Evolutionary conservation across 2,888 invertebrate species (phyloP).

Genomic region (Pyrrhosoma nymphula): DNA sequence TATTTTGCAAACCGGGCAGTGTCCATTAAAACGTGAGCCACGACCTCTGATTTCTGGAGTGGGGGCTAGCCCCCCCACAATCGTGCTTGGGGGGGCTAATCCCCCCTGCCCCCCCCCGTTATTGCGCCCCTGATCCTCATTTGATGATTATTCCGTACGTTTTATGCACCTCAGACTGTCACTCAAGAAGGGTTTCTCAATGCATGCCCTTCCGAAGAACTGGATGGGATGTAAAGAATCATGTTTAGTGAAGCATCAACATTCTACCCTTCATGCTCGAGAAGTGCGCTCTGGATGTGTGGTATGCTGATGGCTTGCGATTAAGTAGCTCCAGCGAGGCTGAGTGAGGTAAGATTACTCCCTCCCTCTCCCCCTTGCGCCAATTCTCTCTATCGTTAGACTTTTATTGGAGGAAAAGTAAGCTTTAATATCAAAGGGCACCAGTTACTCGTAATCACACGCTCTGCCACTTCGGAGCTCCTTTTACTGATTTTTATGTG

Average conservation of each 20-base stretch:
- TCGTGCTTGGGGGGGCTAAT: too few relatives aligned
- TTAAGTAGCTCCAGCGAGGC: neutral
- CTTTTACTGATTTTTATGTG: constrained; percentile 7
- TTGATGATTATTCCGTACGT: neutral
- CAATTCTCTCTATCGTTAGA: neutral
- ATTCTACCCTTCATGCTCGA: neutral
- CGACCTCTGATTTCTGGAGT: too few relatives aligned
- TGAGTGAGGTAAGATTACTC: too few relatives aligned
- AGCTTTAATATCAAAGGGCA: neutral
- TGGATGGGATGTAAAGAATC: neutral
- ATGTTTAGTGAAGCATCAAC: neutral
- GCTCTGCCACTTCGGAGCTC: neutral
- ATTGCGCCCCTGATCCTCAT: too few relatives aligned
- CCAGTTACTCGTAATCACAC: neutral
- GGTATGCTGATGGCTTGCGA: neutral
- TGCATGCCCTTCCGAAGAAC: neutral
- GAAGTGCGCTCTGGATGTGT: neutral
- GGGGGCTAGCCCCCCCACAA: too few relatives aligned
- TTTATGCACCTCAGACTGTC: neutral
- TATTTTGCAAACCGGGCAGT: too few relatives aligned
- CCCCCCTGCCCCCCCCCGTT: too few relatives aligned
- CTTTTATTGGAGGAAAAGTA: neutral
- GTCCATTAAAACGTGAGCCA: too few relatives aligned
- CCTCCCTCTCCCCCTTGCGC: neutral
- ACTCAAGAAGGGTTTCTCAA: neutral